phyloP scores from a whole-genome alignment of 2,888 invertebrate genomes.

The Hermodice carunculata region DNA sequence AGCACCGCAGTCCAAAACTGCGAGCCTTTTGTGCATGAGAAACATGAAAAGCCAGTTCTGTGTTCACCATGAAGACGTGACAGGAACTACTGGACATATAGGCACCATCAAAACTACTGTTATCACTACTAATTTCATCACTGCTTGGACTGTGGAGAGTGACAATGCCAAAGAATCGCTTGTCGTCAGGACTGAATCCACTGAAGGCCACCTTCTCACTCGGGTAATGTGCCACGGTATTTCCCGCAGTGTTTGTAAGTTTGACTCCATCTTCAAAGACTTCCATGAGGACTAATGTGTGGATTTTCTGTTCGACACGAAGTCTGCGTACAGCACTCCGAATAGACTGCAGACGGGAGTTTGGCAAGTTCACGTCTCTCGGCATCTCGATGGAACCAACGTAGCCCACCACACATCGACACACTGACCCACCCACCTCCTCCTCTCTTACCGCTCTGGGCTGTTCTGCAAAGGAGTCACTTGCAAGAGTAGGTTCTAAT shows the following conservation, averaged over 20 bases:
- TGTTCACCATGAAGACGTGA: slow-evolving; percentile 94
- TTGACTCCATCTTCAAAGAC: slow-evolving; percentile 84
- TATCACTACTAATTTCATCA: slow-evolving; percentile 46
- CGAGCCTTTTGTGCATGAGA: slow-evolving; percentile 85
- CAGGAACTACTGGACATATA: slow-evolving; percentile 78
- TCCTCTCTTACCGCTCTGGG: slow-evolving; percentile 15
- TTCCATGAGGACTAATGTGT: slow-evolving; percentile 85
- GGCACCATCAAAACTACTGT: slow-evolving; percentile 51
- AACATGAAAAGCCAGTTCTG: slow-evolving; percentile 85
- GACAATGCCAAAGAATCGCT: slow-evolving; percentile 92
- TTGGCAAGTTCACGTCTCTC: slow-evolving; percentile 65
- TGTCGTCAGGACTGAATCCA: slow-evolving; percentile 90
- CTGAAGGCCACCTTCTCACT: slow-evolving; percentile 89
- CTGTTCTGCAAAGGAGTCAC: too few relatives aligned
- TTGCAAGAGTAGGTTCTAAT: slow-evolving; percentile 22
- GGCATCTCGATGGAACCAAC: slow-evolving; percentile 97
- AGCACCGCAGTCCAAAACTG: slow-evolving; percentile 85
- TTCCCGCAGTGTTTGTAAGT: slow-evolving; percentile 81
- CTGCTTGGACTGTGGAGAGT: slow-evolving; percentile 73
- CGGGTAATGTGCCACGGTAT: slow-evolving; percentile 87
- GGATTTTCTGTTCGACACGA: slow-evolving; percentile 86
- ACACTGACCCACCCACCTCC: too few relatives aligned
- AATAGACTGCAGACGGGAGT: slow-evolving; percentile 77
- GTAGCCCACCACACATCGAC: slow-evolving; percentile 89
- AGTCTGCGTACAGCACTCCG: slow-evolving; percentile 90